Base-by-base conservation (phyloP, 2,888 invertebrate genomes). In the Dicyrtoma fusca region DNA sequence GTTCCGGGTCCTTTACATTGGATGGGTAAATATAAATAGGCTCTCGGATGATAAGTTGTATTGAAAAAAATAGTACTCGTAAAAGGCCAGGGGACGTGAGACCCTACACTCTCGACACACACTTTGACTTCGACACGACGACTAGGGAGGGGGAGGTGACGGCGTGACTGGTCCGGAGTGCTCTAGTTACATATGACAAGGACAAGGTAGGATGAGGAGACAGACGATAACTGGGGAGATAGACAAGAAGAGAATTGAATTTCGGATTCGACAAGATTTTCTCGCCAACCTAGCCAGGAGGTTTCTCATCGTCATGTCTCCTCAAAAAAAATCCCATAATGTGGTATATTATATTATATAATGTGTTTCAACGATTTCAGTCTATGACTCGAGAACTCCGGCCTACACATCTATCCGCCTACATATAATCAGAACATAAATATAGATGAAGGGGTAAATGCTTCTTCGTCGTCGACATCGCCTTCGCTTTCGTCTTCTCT, bases 201-300 rank as follows among this genome's bases (percentile, higher is more conserved):
- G 53, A 17, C 19, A n/a, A 19, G 17, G 53, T 53, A 53, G 53
- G n/a, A 61, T 45, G 68, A 68, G 44, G 45, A 68, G 57, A 44
- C 44, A 42, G 42, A 61, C 61, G 42, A 61, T 44, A 61, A 61
- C 61, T 61, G 61, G 44, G 44, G 45, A 68, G 68, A 57, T 57
- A 68, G 59, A 17, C 45, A 57, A 53, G 66, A 68, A 57, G 57
- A 68, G 68, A 68, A 68, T 68, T 68, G 68, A 68, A 68, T 68
- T 68, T 68, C 42, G 66, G 57, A 65, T 51, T 65, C 65, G 65
- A 65, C 65, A 45, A 57, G 68, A 68, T 68, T 68, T 68, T 25
- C 57, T 34, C 25, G 65, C 51, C 34, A 65, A 65, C 51, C 51
- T 68, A 68, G 68, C 68, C 68, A 68, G 68, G 44, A 68, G 68